phyloP scores from a whole-genome alignment of 2,888 invertebrate genomes.

The Eupithecia abbreviata region DNA sequence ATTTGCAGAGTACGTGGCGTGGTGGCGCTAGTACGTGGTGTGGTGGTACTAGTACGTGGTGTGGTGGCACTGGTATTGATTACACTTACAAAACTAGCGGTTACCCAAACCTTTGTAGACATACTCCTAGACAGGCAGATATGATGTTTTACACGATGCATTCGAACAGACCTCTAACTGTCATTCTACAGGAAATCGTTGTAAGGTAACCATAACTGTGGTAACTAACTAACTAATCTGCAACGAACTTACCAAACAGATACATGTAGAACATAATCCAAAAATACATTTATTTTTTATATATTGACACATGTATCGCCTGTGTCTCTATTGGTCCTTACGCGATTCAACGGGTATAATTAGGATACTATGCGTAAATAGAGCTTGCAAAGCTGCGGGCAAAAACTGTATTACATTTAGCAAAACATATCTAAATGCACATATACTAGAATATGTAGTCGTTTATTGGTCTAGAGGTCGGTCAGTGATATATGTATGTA shows the following conservation, averaged over 20 bases:
- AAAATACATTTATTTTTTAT: too few relatives aligned
- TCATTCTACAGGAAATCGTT: too few relatives aligned
- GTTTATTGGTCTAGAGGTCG: background rate
- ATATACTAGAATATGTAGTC: background rate
- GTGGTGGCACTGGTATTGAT: slow-evolving; percentile 14
- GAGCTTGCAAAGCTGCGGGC: background rate
- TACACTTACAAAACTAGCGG: slow-evolving; percentile 10
- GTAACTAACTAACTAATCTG: too few relatives aligned
- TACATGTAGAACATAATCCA: too few relatives aligned
- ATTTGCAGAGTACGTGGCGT: slow-evolving; percentile 27
- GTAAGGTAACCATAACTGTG: too few relatives aligned
- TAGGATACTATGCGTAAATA: background rate
- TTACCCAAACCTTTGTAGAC: background rate
- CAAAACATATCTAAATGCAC: background rate
- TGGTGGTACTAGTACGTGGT: background rate
- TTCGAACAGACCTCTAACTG: background rate
- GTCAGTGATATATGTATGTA: background rate
- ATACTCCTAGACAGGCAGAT: background rate
- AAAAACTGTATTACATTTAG: background rate
- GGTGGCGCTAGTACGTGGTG: background rate
- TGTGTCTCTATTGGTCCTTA: too few relatives aligned
- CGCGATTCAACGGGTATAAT: too few relatives aligned
- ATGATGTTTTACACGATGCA: background rate
- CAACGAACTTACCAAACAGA: too few relatives aligned
- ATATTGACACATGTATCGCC: too few relatives aligned